Evolutionary conservation across 2,113 vertebrate genomes (phyloP), one percentile per base, ranked within the genome.

Genomic region (Formicarius rufipectus): DNA sequence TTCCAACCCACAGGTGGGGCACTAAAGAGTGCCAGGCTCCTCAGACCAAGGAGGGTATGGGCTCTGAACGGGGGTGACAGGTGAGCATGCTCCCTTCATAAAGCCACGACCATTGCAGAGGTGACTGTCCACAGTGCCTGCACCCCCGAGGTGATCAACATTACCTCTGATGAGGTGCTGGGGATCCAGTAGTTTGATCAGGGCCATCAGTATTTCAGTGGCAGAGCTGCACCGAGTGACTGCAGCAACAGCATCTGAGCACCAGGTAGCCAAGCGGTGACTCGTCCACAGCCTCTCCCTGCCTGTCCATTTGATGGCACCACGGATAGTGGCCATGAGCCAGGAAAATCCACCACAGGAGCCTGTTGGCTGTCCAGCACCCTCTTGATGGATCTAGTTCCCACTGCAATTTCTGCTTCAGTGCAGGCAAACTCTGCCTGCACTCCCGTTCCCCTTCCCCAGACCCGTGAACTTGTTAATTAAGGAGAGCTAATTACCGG

Each of bases 101-200:
- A 80, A 45, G 62, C 50, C 50, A 15, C 6, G 17, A 37, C 7
- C 40, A 19, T 31, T 3, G 21, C 20, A 10, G 76, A 23, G 20
- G 31, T 3, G 15, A 45, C 27, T 6, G 1, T 27, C 3, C 6
- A 7, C 62, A 67, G 50, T 42, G 14, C 33, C 50, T 9, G 33
- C 62, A 12, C 25, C 16, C 79, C 45, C 24, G 42, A 25, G 42
- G 12, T 28, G 56, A 84, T 20, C 17, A 45, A 8, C 17, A 0
- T 40, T 10, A 47, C 10, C 39, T 44, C 49, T 75, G 30, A 47
- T 0, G 0, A 67, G 12, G 3, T 13, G 7, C 33, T 12, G 0
- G 12, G 40, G 35, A 20, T 60, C 2, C 1, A 31, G 58, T 1
- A 8, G 14, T 15, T 31, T n/a, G 35, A 55, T 21, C 40, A 35